Conservation (phyloP, 2,113 vertebrate genomes). For the Bubo bubo region DNA sequence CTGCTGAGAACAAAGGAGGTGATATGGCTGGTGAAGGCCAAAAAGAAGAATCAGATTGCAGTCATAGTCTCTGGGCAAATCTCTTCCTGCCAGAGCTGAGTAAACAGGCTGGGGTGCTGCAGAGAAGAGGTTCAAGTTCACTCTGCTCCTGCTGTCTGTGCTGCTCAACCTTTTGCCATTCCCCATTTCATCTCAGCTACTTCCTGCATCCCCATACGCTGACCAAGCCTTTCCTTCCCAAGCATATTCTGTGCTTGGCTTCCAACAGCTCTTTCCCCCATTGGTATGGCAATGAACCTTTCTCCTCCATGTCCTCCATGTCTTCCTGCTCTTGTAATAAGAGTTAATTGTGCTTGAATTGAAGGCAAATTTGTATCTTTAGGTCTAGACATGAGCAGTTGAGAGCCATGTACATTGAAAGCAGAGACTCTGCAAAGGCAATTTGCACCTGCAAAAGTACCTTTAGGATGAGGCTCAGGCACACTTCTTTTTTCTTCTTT, state of each 20-base stretch:
- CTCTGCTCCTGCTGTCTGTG: fast-evolving
- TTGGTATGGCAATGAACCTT: not conserved
- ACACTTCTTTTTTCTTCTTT: not conserved
- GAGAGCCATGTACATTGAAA: not conserved
- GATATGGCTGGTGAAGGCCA: not conserved
- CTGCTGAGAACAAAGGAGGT: not conserved
- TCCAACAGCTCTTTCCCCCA: not conserved
- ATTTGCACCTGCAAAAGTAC: not conserved
- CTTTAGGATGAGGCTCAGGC: not conserved
- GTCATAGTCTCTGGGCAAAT: not conserved
- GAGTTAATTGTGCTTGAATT: not conserved
- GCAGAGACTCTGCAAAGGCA: not conserved
- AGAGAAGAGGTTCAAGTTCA: not conserved
- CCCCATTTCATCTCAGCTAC: not conserved
- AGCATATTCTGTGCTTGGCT: not conserved
- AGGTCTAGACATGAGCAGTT: not conserved
- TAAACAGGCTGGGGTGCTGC: not conserved
- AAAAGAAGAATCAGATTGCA: not conserved
- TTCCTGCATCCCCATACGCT: not conserved
- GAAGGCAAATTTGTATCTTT: not conserved
- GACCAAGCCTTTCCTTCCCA: not conserved
- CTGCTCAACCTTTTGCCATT: not conserved
- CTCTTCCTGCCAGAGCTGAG: not conserved
- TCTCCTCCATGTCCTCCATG: not conserved
- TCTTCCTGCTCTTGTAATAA: not conserved